Base-by-base conservation (phyloP, 1,140 invertebrate genomes). In the Microplitis mediator region DNA sequence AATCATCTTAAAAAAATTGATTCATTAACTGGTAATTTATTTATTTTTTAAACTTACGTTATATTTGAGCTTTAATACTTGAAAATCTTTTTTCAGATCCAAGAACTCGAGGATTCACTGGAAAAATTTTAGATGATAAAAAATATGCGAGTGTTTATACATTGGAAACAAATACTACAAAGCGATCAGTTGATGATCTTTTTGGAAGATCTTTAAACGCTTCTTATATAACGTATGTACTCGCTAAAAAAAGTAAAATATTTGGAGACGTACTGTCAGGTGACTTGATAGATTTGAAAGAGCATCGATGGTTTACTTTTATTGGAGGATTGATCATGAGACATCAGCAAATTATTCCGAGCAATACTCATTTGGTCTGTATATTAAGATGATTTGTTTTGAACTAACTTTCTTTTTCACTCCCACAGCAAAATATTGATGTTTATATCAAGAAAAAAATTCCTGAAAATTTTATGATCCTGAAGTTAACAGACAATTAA, bases 341-440 rank as follows among this genome's bases (percentile, higher is more conserved):
- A 68, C 95, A 97, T 82, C 88, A 95, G 69, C 93, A 95, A 83
- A 94, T 93, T 68, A 90, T 92, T 69, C 91, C 95, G 2, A 94
- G 92, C 65, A 97, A 81, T 58, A 13, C 62, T 6, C 76, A 81
- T 9, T 56, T 14, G 14, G 79, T 82, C 76, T 39, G 51, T 39
- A 39, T 39, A 8, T 39, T 39, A 39, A 8, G 36, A 39, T 39
- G 36, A n/a, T n/a, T n/a, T n/a, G n/a, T n/a, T n/a, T n/a, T n/a
- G n/a, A n/a, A n/a, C n/a, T n/a, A n/a, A n/a, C n/a, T n/a, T n/a
- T n/a, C n/a, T n/a, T 39, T 39, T 39, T 39, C 9, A 39, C 36
- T n/a, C n/a, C n/a, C n/a, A n/a, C n/a, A n/a, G n/a, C n/a, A n/a
- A 39, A 39, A 39, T 39, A 8, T 39, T 39, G 5, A 39, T 4